Conservation (phyloP, 2,888 invertebrate genomes). For the Psylliodes chrysocephalus region DNA sequence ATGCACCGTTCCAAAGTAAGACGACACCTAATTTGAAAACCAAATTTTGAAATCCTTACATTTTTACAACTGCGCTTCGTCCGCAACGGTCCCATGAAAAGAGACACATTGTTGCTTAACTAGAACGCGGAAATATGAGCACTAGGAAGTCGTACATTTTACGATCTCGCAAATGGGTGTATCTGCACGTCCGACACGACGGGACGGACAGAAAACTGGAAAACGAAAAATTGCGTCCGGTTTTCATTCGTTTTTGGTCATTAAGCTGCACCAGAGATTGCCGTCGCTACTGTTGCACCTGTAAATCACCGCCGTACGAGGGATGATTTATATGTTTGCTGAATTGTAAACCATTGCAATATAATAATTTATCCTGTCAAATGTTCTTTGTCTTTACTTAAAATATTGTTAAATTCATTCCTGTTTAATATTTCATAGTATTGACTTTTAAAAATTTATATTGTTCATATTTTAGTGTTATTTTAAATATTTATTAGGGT, state of each 20-base stretch:
- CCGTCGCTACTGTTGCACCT: background rate
- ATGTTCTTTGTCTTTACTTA: too few species aligned
- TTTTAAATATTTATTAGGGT: too few species aligned
- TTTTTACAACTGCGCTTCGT: slow-evolving; percentile 9
- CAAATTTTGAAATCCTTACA: slow-evolving; percentile 7
- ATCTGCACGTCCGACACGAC: slow-evolving; percentile 20
- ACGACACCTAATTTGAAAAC: slow-evolving; percentile 8
- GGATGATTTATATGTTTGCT: too few species aligned
- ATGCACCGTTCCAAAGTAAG: background rate
- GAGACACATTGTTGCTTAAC: slow-evolving; percentile 30
- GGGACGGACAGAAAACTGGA: background rate
- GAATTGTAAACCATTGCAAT: too few species aligned
- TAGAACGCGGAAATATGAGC: slow-evolving; percentile 25
- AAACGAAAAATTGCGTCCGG: slow-evolving; percentile 20
- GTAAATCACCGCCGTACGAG: background rate
- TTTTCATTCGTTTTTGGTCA: slow-evolving; percentile 19
- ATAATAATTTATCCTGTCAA: too few species aligned
- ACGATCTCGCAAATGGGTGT: slow-evolving; percentile 26
- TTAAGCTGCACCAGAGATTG: background rate
- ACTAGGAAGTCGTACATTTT: slow-evolving; percentile 29
- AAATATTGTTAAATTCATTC: too few species aligned
- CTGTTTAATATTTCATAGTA: too few species aligned
- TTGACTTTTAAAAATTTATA: too few species aligned
- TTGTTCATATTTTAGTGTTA: too few species aligned
- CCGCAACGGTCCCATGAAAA: slow-evolving; percentile 4